Evolutionary conservation across 37 sponge, comb jelly and placozoan genomes (phyloP), one percentile per base, ranked within the genome.

Genomic region (Ephydatia muelleri): DNA sequence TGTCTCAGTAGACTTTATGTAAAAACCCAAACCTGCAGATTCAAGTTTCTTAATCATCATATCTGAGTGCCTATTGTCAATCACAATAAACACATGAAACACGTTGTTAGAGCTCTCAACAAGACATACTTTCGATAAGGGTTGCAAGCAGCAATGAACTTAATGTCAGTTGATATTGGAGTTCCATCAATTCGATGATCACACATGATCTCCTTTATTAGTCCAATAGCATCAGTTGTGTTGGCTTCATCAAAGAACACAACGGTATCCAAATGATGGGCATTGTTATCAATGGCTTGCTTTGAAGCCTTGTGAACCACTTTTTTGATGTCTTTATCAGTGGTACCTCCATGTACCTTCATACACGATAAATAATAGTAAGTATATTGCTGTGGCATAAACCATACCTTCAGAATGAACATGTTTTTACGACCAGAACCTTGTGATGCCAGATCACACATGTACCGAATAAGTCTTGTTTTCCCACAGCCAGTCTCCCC

Each of bases 401-500:
- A 79, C 33, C 75, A 35, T 5, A 89, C 84, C 76, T 91, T 91
- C 83, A 86, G 38, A 2, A 91, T 78, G 6, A 86, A 67, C 91
- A 91, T 91, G 68, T 81, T 91, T 25, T 32, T 72, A 0, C 1
- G 1, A 2, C 47, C 67, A 27, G 43, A 21, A 16, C 88, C 76
- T 2, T 65, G 22, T 3, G 80, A 26, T 26, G 75, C 70, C 33
- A 95, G 78, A n/a, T 87, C 32, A 79, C 95, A 95, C 95, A 95
- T 95, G 88, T 80, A 95, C 9, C 90, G 79, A 23, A 95, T 86
- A 22, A 95, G 90, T 21, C 97, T 67, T 0, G 97, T 97, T 82
- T 97, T 97, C 0, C 97, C 97, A 86, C 97, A 97, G 43, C 97
- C 97, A 36, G 97, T 94, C 81, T 97, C 97, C 36, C 97, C 97